Conservation (phyloP, 2,888 invertebrate species). For the Drosophila histrio region DNA sequence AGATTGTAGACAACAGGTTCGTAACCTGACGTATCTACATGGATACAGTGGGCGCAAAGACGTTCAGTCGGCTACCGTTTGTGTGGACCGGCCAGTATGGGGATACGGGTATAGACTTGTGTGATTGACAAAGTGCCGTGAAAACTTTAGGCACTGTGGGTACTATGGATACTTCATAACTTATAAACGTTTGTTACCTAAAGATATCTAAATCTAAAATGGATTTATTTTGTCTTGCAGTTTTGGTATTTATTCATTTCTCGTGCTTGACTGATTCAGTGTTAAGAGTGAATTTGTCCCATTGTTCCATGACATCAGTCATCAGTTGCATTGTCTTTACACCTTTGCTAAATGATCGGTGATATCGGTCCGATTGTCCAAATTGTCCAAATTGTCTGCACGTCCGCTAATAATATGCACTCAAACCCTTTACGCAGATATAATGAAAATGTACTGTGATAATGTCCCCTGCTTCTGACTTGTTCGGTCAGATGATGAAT, state of each 20-base stretch:
- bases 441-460: constrained; percentile 46
- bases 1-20: constrained; percentile 32
- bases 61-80: constrained; percentile 38
- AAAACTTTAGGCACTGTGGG: background rate
- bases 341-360: constrained; percentile 9
- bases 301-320: background rate
- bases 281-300: background rate
- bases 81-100: background rate
- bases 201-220: no score
- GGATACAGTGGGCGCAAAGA: constrained; percentile 6
- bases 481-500: constrained; percentile 57
- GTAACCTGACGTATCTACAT: constrained; percentile 24
- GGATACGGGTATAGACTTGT: background rate
- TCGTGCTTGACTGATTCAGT: no score
- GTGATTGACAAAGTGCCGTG: constrained; percentile 41
- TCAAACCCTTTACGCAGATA: constrained; percentile 30
- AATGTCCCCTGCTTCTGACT: constrained; percentile 27
- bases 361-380: constrained; percentile 7
- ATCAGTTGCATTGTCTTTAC: constrained; percentile 14
- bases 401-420: constrained; percentile 40
- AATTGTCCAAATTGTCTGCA: constrained; percentile 14
- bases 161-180: no score
- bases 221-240: no score
- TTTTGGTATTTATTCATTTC: no score
- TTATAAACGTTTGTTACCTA: no score